Evolutionary conservation across 2,888 invertebrate species (phyloP).

Genomic region (Synergus japonicus): DNA sequence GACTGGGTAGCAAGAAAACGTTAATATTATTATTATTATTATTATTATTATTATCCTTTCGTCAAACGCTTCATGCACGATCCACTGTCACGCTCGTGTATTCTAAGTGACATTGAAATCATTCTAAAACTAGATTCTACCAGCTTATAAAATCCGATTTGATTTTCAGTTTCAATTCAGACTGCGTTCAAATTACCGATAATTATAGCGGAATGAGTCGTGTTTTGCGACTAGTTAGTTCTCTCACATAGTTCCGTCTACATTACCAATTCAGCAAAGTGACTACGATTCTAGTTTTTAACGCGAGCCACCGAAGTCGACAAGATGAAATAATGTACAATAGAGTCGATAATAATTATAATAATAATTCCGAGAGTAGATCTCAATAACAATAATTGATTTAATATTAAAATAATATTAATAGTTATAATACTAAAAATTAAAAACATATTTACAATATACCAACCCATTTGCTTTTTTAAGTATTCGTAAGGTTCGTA

Average conservation of each 20-base stretch:
- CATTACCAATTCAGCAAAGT: constrained; percentile 41
- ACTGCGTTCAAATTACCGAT: constrained; percentile 56
- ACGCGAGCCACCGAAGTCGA: constrained; percentile 30
- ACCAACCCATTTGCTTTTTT: constrained; percentile 64
- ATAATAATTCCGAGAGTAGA: constrained; percentile 68
- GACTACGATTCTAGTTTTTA: constrained; percentile 36
- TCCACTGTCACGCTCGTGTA: constrained; percentile 31
- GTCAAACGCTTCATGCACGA: constrained; percentile 32
- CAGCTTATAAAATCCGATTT: constrained; percentile 52
- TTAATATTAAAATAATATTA: constrained; percentile 45
- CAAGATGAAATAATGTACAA: constrained; percentile 57
- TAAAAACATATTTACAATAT: constrained; percentile 76
- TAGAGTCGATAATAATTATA: constrained; percentile 61
- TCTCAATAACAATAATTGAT: constrained; percentile 66
- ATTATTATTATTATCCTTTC: constrained; percentile 14
- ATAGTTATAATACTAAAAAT: constrained; percentile 67
- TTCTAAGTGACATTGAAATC: constrained; percentile 37
- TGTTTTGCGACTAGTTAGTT: constrained; percentile 52
- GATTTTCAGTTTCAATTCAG: constrained; percentile 63
- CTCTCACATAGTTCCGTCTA: constrained; percentile 27
- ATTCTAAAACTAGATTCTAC: constrained; percentile 38
- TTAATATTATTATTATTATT: too few species aligned
- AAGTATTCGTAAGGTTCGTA: constrained; percentile 62
- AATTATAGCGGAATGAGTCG: constrained; percentile 45
- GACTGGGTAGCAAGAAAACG: constrained; percentile 22